phyloP scores from a whole-genome alignment of 1,140 invertebrate species.

The Orchesella cincta region DNA sequence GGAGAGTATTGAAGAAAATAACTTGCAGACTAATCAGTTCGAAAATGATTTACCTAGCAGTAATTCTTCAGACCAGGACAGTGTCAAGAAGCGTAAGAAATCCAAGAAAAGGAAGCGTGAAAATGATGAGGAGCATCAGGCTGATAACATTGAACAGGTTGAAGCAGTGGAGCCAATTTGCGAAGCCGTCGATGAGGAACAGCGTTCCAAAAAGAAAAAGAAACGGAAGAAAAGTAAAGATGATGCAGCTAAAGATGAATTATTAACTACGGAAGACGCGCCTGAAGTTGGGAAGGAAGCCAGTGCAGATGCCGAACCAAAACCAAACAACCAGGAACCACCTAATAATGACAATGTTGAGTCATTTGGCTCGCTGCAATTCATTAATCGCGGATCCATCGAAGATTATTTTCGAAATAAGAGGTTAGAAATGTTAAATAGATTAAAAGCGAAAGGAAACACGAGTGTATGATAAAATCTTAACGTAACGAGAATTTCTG shows the following conservation, averaged over 20 bases:
- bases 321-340: not conserved
- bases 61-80: not conserved
- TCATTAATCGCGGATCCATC: slow-evolving; percentile 6
- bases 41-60: not conserved
- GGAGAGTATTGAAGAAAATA: not conserved
- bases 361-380: not conserved
- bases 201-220: not conserved
- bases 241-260: not conserved
- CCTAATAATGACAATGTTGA: not conserved
- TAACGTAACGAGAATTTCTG: no score
- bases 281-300: no score
- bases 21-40: no score
- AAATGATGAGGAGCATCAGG: not conserved
- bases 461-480: no score
- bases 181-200: not conserved
- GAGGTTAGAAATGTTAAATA: no score
- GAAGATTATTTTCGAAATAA: slow-evolving; percentile 8
- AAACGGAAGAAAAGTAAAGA: slow-evolving; percentile 1
- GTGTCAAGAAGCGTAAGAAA: not conserved
- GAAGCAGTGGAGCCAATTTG: not conserved
- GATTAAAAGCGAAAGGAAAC: no score
- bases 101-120: not conserved
- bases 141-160: not conserved
- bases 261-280: no score
- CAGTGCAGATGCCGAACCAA: not conserved